Conservation (phyloP, 2,888 invertebrate species). For the Sphaeridia pumilis region DNA sequence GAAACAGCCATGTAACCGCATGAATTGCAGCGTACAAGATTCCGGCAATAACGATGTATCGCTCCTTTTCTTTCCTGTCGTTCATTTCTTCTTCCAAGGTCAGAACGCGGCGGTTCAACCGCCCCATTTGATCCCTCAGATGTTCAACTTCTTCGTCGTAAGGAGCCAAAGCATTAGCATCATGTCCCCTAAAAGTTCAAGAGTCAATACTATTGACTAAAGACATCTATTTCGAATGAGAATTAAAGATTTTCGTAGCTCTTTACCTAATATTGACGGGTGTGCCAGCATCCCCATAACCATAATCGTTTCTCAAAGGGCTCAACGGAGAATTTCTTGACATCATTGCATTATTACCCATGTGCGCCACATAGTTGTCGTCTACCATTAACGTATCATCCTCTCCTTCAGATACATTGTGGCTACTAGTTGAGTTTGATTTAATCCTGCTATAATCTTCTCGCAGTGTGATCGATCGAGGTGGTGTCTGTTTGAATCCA, state of each 20-base stretch:
- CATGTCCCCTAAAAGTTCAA: slow-evolving; percentile 9
- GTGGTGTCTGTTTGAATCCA: slow-evolving; percentile 58
- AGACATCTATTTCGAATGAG: background rate
- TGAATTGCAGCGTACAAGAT: slow-evolving; percentile 30
- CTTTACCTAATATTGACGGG: slow-evolving; percentile 11
- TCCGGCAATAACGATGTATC: slow-evolving; percentile 31
- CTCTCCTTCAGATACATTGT: slow-evolving; percentile 21
- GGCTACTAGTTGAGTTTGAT: slow-evolving; percentile 5
- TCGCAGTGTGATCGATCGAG: slow-evolving; percentile 60
- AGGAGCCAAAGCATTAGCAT: slow-evolving; percentile 9
- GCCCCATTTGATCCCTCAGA: slow-evolving; percentile 71
- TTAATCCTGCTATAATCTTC: background rate
- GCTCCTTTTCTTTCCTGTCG: slow-evolving; percentile 69
- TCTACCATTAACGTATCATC: slow-evolving; percentile 33
- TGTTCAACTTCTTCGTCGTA: slow-evolving; percentile 47
- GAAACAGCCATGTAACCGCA: slow-evolving; percentile 31
- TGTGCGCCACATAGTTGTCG: slow-evolving; percentile 17
- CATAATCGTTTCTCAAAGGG: slow-evolving; percentile 12
- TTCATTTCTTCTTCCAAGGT: slow-evolving; percentile 74
- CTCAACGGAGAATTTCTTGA: slow-evolving; percentile 11
- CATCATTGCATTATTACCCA: slow-evolving; percentile 8
- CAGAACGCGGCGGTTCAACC: slow-evolving; percentile 73
- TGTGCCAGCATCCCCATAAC: slow-evolving; percentile 11
- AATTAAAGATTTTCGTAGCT: background rate
- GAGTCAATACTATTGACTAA: background rate